A percentile compares a stretch with the other conserved stretches of the same genome.
Evolutionary conservation across 2,113 vertebrate genomes (phyloP).

Genomic region (Actenoides hombroni): DNA sequence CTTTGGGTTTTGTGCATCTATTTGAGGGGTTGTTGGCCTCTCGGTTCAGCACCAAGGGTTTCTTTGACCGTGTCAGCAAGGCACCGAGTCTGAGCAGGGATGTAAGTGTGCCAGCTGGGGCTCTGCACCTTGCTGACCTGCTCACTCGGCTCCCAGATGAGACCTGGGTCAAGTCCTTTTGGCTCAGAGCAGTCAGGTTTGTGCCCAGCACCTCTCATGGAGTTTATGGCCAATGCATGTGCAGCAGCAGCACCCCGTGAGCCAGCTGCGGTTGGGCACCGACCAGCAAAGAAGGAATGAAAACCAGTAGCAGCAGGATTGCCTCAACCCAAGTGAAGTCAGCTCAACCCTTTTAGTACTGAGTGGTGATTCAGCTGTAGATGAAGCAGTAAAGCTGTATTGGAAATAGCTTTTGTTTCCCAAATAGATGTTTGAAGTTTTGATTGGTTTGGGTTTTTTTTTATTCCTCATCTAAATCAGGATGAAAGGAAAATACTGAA

Average conservation of each 20-base stretch:
- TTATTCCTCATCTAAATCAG: neutral
- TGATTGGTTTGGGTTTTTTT: neutral
- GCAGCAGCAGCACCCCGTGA: neutral
- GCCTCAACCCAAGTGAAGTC: neutral
- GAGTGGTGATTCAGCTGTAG: neutral
- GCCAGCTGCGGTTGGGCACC: neutral
- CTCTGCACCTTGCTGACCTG: neutral
- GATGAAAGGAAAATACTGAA: constrained; percentile 7
- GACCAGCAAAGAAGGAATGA: neutral
- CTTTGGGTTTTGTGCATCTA: neutral
- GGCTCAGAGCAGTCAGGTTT: neutral
- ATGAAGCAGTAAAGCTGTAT: neutral
- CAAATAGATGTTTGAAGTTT: neutral
- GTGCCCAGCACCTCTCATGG: rapidly evolving
- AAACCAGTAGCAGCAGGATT: neutral
- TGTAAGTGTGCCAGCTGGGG: neutral
- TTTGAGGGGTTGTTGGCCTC: neutral
- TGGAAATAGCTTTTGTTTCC: constrained; percentile 13
- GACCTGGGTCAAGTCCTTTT: neutral
- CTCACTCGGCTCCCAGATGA: rapidly evolving
- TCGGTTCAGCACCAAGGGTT: rapidly evolving
- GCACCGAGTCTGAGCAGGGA: neutral
- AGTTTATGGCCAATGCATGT: rapidly evolving
- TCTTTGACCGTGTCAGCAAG: neutral
- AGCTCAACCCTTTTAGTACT: neutral